phyloP scores from a whole-genome alignment of 1,140 invertebrate genomes.

The Xylocopa sonorina region DNA sequence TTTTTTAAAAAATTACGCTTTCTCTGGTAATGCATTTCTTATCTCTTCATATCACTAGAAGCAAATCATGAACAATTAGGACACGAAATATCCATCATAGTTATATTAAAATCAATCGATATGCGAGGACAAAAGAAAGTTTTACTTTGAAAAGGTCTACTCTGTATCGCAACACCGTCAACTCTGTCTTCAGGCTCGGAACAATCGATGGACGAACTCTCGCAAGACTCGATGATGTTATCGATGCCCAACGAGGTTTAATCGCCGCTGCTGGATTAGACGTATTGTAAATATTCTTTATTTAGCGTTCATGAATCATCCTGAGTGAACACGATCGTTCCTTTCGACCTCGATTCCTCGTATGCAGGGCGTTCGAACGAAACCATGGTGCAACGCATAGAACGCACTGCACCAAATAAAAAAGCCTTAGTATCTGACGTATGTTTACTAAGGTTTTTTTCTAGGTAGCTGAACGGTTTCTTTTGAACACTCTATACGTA shows the following conservation, averaged over 20 bases:
- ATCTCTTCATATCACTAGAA: too few relatives aligned
- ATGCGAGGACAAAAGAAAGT: slow-evolving; percentile 3
- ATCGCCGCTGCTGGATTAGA: slow-evolving; percentile 35
- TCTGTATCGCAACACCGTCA: slow-evolving; percentile 54
- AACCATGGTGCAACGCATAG: too few relatives aligned
- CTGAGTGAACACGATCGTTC: slow-evolving; percentile 2
- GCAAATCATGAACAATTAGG: too few relatives aligned
- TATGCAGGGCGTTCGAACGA: too few relatives aligned
- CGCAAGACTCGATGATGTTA: slow-evolving; percentile 90
- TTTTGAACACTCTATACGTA: background rate
- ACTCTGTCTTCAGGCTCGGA: slow-evolving; percentile 86
- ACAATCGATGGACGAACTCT: slow-evolving; percentile 89
- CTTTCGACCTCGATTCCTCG: background rate
- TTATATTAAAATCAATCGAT: background rate
- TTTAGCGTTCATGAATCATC: slow-evolving; percentile 23
- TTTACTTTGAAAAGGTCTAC: slow-evolving; percentile 48
- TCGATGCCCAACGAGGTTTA: slow-evolving; percentile 89
- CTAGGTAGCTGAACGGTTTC: too few relatives aligned
- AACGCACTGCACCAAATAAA: too few relatives aligned
- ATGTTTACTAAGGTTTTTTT: too few relatives aligned
- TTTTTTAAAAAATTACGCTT: background rate
- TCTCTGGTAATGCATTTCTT: too few relatives aligned
- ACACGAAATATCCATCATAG: background rate
- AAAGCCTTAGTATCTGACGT: too few relatives aligned
- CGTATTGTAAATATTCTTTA: slow-evolving; percentile 55